Evolutionary conservation across 2,113 vertebrate species (phyloP).

Genomic region (Protomyctophum bolini): DNA sequence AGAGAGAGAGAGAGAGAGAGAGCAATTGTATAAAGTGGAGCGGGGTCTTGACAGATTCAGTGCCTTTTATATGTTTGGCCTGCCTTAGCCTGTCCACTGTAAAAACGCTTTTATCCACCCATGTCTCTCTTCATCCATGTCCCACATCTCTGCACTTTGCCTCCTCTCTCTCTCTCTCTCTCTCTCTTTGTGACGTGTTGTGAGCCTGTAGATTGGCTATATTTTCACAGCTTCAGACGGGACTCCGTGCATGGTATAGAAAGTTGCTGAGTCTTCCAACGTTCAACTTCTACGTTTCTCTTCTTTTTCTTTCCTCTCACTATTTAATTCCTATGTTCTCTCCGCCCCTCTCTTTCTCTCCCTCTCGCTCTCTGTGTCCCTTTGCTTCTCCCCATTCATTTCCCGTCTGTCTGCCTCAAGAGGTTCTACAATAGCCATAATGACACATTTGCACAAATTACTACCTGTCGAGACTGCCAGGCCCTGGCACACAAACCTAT

Average conservation of each 20-base stretch:
- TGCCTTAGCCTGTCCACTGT: constrained; percentile 18
- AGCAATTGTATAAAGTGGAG: constrained; percentile 43
- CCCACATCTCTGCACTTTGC: constrained; percentile 6
- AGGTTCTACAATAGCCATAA: constrained; percentile 63
- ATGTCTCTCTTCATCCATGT: constrained; percentile 8
- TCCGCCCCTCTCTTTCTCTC: constrained; percentile 12
- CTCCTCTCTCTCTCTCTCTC: constrained; percentile 4
- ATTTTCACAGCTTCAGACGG: too few species aligned
- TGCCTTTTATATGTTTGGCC: constrained; percentile 31
- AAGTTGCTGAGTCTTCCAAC: too few species aligned
- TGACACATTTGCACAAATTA: constrained; percentile 78
- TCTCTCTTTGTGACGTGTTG: neutral
- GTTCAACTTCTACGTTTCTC: too few species aligned
- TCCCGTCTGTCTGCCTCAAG: constrained; percentile 39
- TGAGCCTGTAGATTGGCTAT: too few species aligned
- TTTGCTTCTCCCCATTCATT: too few species aligned
- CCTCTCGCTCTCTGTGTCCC: neutral
- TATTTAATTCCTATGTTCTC: too few species aligned
- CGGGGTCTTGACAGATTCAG: constrained; percentile 42
- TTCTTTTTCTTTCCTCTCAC: too few species aligned
- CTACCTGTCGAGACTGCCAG: constrained; percentile 67
- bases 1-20: constrained; percentile 32
- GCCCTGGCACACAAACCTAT: constrained; percentile 50
- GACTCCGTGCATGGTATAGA: too few species aligned
- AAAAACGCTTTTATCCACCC: constrained; percentile 14